Evolutionary conservation across 2,113 vertebrate species (phyloP).

Genomic region (Gasterosteus aculeatus): DNA sequence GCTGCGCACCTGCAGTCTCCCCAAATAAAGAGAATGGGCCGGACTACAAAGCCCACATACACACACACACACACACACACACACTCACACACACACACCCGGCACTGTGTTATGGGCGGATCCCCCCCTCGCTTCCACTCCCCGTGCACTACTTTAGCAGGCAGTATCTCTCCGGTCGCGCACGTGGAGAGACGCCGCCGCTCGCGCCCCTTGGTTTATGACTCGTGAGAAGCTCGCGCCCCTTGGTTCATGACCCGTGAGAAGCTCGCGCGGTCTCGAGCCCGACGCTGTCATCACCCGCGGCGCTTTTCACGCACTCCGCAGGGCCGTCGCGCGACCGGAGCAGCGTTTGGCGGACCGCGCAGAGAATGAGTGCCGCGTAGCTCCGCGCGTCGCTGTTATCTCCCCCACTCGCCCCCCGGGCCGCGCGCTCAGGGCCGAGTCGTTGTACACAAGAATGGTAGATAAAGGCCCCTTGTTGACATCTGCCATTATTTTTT

Average conservation of each 20-base stretch:
- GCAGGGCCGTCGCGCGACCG: constrained; percentile 30
- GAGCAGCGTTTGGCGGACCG: constrained; percentile 4
- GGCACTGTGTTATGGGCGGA: constrained; percentile 51
- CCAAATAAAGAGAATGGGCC: background rate
- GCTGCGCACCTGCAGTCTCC: constrained; percentile 29
- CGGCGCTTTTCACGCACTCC: constrained; percentile 17
- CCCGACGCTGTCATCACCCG: constrained; percentile 28
- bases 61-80: too few relatives aligned
- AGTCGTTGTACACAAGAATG: constrained; percentile 81
- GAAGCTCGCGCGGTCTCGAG: constrained; percentile 21
- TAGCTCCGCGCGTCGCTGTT: constrained; percentile 40
- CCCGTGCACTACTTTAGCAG: background rate
- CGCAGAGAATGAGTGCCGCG: constrained; percentile 55
- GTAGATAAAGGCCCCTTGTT: constrained; percentile 96
- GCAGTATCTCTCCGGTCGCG: background rate
- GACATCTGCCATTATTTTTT: constrained; percentile 97
- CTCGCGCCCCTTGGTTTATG: constrained; percentile 1
- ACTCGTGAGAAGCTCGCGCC: constrained; percentile 30
- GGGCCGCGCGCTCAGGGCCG: constrained; percentile 40
- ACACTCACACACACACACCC: background rate
- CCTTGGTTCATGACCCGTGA: background rate
- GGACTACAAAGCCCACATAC: background rate
- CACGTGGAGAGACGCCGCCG: constrained; percentile 54
- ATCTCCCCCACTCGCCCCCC: constrained; percentile 28
- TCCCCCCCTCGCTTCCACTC: background rate